Conservation (phyloP, 2,113 vertebrate species). For the Oreochromis spilurus region DNA sequence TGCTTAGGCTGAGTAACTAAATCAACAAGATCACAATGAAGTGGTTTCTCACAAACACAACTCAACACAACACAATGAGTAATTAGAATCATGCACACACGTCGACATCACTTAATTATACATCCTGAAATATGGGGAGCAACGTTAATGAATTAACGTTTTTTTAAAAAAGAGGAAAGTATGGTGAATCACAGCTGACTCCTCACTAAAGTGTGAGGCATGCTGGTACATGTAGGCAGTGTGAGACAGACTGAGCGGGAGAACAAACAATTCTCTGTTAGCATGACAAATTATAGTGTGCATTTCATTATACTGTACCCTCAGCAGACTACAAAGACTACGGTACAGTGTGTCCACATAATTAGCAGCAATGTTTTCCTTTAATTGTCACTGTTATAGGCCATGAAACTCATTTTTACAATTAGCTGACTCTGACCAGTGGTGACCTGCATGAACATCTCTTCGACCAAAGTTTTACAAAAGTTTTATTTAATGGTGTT, state of each 20-base stretch:
- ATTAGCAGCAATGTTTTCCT: neutral
- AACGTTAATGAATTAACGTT: neutral
- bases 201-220: neutral
- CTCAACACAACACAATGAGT: neutral
- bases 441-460: neutral
- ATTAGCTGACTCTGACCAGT: neutral
- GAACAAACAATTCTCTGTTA: neutral
- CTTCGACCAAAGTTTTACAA: neutral
- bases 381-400: neutral
- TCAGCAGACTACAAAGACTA: neutral
- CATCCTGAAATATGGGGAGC: neutral
- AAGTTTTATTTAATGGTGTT: neutral
- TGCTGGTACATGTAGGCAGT: conserved; percentile 26
- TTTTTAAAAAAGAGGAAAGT: neutral
- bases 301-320: neutral
- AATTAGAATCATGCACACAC: neutral
- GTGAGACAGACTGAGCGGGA: neutral
- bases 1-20: neutral
- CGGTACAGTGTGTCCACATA: neutral
- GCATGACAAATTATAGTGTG: neutral
- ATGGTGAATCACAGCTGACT: conserved; percentile 8
- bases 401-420: neutral
- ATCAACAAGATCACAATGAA: neutral
- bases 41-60: neutral
- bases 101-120: neutral